Evolutionary conservation across 2,113 vertebrate genomes (phyloP).

Genomic region (Mustelus asterias): DNA sequence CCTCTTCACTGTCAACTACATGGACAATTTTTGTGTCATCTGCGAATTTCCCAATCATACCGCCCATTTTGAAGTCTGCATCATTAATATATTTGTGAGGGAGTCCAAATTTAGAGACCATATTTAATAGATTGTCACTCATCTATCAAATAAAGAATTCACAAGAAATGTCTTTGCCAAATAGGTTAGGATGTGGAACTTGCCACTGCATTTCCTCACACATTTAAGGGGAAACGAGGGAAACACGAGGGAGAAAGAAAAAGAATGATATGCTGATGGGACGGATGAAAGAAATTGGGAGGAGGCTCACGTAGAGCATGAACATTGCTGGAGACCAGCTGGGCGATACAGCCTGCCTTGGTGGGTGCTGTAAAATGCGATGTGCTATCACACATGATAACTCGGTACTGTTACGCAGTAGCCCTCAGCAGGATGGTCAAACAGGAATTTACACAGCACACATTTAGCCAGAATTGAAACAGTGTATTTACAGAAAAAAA

Average conservation of each 20-base stretch:
- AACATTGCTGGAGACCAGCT: no score
- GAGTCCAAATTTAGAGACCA: no score
- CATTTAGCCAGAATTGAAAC: background rate
- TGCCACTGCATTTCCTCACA: background rate
- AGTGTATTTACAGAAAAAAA: constrained; percentile 28
- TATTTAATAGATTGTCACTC: no score
- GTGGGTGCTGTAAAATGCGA: background rate
- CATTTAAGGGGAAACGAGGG: background rate
- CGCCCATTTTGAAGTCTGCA: no score
- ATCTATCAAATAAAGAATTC: background rate
- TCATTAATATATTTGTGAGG: no score
- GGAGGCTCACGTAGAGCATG: no score
- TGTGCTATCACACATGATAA: background rate
- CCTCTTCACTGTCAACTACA: no score
- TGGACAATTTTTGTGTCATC: no score
- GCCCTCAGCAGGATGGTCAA: background rate
- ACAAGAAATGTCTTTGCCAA: background rate
- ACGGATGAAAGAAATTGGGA: background rate
- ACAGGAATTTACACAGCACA: constrained; percentile 20
- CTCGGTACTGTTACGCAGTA: background rate
- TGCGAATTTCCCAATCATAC: no score
- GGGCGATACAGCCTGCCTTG: no score
- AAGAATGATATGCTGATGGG: background rate
- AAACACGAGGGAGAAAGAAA: background rate
- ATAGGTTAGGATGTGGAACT: no score